A percentile compares a stretch with the other conserved stretches of the same genome.
Evolutionary conservation across 2,797 vertebrate genomes (phyloP).

Genomic region (Petrocephalus schoutedeni): DNA sequence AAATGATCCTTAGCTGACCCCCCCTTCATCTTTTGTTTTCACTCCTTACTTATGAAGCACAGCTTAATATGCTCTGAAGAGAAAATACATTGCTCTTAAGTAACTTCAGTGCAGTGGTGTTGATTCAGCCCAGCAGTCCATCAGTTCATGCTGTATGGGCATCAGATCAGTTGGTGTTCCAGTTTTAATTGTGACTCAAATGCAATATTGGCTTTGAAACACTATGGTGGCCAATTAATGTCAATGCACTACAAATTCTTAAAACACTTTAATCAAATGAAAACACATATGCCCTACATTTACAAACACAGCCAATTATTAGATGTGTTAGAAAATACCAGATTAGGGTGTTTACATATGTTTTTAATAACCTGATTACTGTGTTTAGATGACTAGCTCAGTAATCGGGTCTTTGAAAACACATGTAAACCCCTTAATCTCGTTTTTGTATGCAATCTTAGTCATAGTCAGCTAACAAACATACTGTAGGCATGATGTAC

Average conservation of each 20-base stretch:
- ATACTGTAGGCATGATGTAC: not conserved
- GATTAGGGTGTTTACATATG: not conserved
- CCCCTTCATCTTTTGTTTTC: not conserved
- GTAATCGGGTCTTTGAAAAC: not conserved
- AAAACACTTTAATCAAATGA: not conserved
- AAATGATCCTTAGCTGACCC: not conserved
- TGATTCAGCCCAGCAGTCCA: not conserved
- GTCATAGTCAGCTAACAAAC: not conserved
- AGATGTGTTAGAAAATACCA: not conserved
- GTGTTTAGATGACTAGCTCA: not conserved
- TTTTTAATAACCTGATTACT: not conserved
- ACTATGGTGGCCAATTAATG: not conserved
- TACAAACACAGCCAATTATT: not conserved
- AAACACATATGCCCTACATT: not conserved
- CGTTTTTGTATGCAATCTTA: not conserved
- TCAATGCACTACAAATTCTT: not conserved
- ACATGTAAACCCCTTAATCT: not conserved
- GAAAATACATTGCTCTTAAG: not conserved
- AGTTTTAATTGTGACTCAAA: not conserved
- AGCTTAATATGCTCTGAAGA: not conserved
- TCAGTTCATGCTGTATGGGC: not conserved
- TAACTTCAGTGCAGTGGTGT: not conserved
- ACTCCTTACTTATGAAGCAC: not conserved
- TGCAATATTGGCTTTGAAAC: not conserved
- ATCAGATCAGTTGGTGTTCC: not conserved